Base-by-base conservation (phyloP, 1,140 invertebrate species). In the Ephestia elutella region DNA sequence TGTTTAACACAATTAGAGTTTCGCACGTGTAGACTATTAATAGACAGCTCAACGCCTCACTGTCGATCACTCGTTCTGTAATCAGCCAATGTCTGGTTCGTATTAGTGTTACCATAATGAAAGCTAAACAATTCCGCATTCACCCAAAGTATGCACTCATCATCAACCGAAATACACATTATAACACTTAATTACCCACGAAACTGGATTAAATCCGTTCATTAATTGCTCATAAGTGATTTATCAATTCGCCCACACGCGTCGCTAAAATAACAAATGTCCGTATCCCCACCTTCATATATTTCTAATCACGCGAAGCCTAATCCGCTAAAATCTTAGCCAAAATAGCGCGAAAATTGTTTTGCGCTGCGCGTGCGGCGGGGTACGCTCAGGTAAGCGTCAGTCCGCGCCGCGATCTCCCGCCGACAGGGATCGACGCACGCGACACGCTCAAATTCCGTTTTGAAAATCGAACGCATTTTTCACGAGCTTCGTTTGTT, bases 341-440 rank as follows among this genome's bases (percentile, higher is more conserved):
- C 82, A 82, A 87, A 87, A 85, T 87, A 86, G 82, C 82, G 85
- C 85, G 85, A 87, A 87, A 87, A 87, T 78, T 75, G 82, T 82
- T 82, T 79, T 70, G 75, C 71, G 62, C 54, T 82, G 85, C 83
- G 82, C 81, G 59, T 81, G 78, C 80, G 80, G 70, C 73, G 75
- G 82, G 80, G 75, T 83, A 73, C 76, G 59, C 69, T 60, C 77
- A 79, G 79, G 78, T 78, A 73, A 79, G 65, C 82, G 82, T 86
- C 85, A 88, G 83, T 88, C 75, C 68, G 75, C 71, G 71, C 63
- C 73, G 78, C 75, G 82, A 78, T 77, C 81, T 86, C 80, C 70
- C 71, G 70, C 77, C 80, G 80, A 78, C 71, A 81, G 77, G 78
- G 80, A 82, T 73, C 77, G 70, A 75, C 73, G 74, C 70, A 73